Base-by-base conservation (phyloP, 2,888 invertebrate genomes). In the Ernsta delagoae region DNA sequence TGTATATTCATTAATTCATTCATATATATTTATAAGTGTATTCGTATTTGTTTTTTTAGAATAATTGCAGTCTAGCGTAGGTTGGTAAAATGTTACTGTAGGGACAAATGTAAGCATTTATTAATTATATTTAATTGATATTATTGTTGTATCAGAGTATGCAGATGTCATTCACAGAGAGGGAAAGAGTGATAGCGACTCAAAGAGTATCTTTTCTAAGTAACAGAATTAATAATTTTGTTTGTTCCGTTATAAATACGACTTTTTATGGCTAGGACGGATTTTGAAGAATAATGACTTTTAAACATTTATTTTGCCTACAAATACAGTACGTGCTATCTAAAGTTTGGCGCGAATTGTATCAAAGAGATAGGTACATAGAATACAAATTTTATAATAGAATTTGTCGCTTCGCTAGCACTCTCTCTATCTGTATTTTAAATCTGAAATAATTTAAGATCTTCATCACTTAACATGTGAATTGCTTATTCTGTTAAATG, bases 41-140 rank as follows among this genome's bases (percentile, higher is more conserved):
- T 65, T 8, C 6, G 41, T 41, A 41, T 36, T 36, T 2, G 6
- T 5, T 36, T 43, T 66, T 66, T 31, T 65, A 24, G 48, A 5
- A n/a, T 4, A 5, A 12, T 45, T n/a, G 45, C 4, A 60, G 7
- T 43, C 56, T 43, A 64, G 43, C 5, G n/a, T 64, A 43, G n/a
- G 43, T 12, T 65, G 48, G 59, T 65, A 41, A 50, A 31, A 43
- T 53, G 59, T 66, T 66, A 66, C 41, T 66, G 31, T 66, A 66
- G 65, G 59, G 43, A 59, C 65, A 66, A 66, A 53, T 59, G 61
- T 67, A 67, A 60, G 67, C 67, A 67, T 67, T 67, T 67, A 67
- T 60, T 66, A 66, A 65, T 43, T 66, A 60, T 66, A 66, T 54
- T 60, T 43, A 59, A 39, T 65, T 41, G 9, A 39, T 48, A 6